These are phyloP conservation scores for Pseudotriccus pelzelni DNA, from an alignment of 2,797 vertebrate species.

Conservation along the genomic window DNA sequence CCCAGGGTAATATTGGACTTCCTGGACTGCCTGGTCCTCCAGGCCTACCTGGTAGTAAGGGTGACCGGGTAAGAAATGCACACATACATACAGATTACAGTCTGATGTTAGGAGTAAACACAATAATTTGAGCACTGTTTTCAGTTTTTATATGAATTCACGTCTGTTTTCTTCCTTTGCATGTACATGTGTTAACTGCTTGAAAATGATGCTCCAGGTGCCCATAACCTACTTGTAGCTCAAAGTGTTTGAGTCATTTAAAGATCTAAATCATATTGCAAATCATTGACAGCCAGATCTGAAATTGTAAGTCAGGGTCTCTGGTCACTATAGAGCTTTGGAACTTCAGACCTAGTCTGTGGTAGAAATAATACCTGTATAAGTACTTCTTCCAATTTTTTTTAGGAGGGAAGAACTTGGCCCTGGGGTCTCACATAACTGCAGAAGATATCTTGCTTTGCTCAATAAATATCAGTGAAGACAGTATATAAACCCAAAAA, in stretches of 20 bases:
- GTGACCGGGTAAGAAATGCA: slow-evolving; percentile 87
- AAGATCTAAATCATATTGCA: neutral
- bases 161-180: neutral
- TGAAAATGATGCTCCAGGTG: neutral
- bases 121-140: neutral
- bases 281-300: neutral
- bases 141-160: neutral
- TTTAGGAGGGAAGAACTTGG: neutral
- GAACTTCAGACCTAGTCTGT: neutral
- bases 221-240: neutral
- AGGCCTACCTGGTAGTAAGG: slow-evolving; percentile 89
- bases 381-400: neutral
- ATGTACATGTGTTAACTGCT: neutral
- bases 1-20: slow-evolving; percentile 89
- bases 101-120: neutral
- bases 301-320: neutral
- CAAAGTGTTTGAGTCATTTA: neutral
- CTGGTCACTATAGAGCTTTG: neutral
- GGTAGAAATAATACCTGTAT: neutral
- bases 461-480: neutral
- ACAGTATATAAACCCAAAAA: neutral
- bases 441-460: neutral
- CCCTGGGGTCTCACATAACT: neutral
- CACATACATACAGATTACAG: neutral
- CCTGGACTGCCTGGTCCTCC: slow-evolving; percentile 91